Evolutionary conservation across 2,113 vertebrate genomes (phyloP).

Genomic region (Eptesicus fuscus): DNA sequence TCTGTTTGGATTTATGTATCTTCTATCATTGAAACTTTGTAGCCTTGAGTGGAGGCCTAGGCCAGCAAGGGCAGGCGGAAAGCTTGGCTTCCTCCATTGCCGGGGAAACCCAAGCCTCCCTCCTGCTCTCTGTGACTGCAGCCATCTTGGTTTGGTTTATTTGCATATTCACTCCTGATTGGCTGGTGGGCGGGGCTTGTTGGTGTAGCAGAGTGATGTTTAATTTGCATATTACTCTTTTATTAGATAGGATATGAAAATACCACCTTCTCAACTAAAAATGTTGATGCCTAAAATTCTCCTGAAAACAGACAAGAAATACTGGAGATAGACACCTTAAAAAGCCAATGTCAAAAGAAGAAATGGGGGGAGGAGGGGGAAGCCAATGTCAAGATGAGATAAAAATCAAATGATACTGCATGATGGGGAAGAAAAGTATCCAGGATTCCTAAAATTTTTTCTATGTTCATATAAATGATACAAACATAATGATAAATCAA

Average conservation of each 20-base stretch:
- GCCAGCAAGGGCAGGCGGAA: too few relatives aligned
- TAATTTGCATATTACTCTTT: too few relatives aligned
- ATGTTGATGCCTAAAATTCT: neutral
- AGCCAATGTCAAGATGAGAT: neutral
- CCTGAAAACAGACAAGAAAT: constrained; percentile 41
- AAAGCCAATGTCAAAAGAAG: constrained; percentile 1
- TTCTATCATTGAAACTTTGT: too few relatives aligned
- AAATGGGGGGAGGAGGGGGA: neutral
- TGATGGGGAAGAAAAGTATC: constrained; percentile 3
- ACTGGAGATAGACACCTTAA: neutral
- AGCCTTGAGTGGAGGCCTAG: too few relatives aligned
- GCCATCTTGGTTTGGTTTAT: too few relatives aligned
- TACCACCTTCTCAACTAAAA: neutral
- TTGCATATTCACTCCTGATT: too few relatives aligned
- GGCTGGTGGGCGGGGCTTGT: too few relatives aligned
- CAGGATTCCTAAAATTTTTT: constrained; percentile 27
- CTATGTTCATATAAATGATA: constrained; percentile 26
- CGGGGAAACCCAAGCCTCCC: too few relatives aligned
- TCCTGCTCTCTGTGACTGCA: too few relatives aligned
- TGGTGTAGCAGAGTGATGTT: too few relatives aligned
- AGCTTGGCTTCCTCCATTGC: too few relatives aligned
- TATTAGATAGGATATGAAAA: neutral
- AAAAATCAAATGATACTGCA: constrained; percentile 41
- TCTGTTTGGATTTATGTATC: too few relatives aligned
- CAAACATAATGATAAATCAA: neutral